phyloP scores from a whole-genome alignment of 2,113 vertebrate genomes.

The Ginglymostoma cirratum region DNA sequence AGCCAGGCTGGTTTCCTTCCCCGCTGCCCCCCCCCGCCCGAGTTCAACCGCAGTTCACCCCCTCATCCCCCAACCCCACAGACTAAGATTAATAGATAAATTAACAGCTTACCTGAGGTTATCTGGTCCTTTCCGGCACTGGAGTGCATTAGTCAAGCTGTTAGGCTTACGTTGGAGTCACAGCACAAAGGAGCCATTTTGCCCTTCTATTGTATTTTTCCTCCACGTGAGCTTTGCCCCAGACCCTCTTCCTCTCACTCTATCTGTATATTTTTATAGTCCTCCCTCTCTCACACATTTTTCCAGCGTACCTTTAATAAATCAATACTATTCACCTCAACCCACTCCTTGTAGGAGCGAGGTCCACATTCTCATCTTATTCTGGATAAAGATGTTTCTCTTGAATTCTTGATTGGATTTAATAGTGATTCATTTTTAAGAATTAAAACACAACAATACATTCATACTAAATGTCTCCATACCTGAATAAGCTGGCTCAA shows the following conservation, averaged over 20 bases:
- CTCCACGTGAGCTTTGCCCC: not conserved
- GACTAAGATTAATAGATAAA: not conserved
- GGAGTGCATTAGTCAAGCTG: not conserved
- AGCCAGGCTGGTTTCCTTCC: not conserved
- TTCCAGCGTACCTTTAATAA: not conserved
- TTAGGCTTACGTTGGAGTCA: not conserved
- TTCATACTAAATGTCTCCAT: not conserved
- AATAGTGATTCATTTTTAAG: not conserved
- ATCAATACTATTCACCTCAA: not conserved
- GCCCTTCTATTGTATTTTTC: not conserved
- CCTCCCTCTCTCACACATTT: not conserved
- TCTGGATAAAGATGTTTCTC: not conserved
- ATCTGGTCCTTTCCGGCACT: not conserved
- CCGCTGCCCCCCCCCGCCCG: too few species aligned
- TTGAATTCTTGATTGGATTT: not conserved
- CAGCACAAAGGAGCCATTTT: not conserved
- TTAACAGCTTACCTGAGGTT: not conserved
- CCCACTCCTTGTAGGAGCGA: not conserved
- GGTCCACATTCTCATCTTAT: not conserved
- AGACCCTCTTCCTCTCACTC: not conserved
- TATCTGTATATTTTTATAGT: not conserved
- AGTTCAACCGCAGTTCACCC: not conserved
- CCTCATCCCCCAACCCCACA: not conserved
- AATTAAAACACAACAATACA: not conserved
- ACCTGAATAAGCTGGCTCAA: slow-evolving; percentile 84